A percentile compares a stretch with the other conserved stretches of the same genome.
Evolutionary conservation across 1,140 invertebrate species (phyloP).

Genomic region (Lysiphlebus fabarum): DNA sequence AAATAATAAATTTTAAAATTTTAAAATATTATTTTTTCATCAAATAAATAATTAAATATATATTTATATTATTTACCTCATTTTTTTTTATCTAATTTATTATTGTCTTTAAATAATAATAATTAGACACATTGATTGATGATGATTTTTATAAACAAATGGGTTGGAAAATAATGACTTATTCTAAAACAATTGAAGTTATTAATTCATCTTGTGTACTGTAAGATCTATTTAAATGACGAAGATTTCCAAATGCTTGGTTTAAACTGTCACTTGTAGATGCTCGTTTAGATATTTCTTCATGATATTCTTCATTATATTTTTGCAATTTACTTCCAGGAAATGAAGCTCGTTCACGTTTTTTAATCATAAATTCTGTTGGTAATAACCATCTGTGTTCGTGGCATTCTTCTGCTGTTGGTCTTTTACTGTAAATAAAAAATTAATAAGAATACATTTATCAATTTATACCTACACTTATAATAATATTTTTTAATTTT

Average conservation of each 20-base stretch:
- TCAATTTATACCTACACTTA: neutral
- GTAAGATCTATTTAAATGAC: slow-evolving; percentile 68
- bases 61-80: too few relatives aligned
- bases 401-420: slow-evolving; percentile 87
- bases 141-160: slow-evolving; percentile 38
- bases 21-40: too few relatives aligned
- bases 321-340: slow-evolving; percentile 77
- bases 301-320: slow-evolving; percentile 74
- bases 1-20: too few relatives aligned
- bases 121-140: slow-evolving; percentile 30
- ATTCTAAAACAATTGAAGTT: slow-evolving; percentile 55
- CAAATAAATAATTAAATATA: too few relatives aligned
- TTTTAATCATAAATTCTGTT: slow-evolving; percentile 89
- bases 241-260: slow-evolving; percentile 53
- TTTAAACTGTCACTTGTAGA: slow-evolving; percentile 59
- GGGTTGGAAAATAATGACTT: slow-evolving; percentile 24
- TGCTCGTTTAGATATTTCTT: slow-evolving; percentile 59
- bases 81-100: too few relatives aligned
- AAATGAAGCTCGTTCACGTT: slow-evolving; percentile 84
- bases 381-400: slow-evolving; percentile 93
- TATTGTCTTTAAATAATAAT: neutral
- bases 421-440: slow-evolving; percentile 75
- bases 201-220: slow-evolving; percentile 78
- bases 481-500: slow-evolving; percentile 14
- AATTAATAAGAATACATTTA: slow-evolving; percentile 14